Percentiles rank a stretch among this genome's conserved stretches.
phyloP scores from a whole-genome alignment of 2,797 vertebrate species.

The Arremon brunneinucha region DNA sequence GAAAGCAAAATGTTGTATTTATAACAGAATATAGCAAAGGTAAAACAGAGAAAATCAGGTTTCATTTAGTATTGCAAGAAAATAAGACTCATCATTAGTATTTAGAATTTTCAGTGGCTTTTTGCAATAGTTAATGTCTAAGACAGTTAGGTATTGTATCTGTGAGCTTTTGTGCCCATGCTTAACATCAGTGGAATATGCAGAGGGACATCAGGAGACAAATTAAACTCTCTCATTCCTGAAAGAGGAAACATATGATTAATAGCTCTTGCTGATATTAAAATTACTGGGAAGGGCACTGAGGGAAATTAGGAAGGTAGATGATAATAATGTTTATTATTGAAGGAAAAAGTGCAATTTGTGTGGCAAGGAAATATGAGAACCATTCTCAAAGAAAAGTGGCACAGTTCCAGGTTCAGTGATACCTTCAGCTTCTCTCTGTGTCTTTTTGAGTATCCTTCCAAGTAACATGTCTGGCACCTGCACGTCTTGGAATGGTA shows the following conservation, averaged over 20 bases:
- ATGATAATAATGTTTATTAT: not conserved
- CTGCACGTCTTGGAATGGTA: not conserved
- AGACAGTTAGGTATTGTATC: not conserved
- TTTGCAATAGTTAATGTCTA: not conserved
- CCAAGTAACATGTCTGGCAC: not conserved
- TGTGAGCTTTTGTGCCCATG: not conserved
- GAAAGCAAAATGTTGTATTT: not conserved
- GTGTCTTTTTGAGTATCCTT: not conserved
- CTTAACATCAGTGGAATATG: not conserved
- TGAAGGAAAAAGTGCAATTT: not conserved
- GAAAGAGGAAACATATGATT: not conserved
- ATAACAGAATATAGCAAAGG: not conserved
- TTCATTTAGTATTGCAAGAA: not conserved
- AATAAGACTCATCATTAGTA: not conserved
- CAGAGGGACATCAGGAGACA: not conserved
- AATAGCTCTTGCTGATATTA: not conserved
- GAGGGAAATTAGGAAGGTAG: not conserved
- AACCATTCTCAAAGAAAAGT: not conserved
- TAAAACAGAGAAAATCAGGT: fast-evolving
- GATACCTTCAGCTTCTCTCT: not conserved
- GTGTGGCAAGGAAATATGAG: not conserved
- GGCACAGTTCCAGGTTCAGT: not conserved
- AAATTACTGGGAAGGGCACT: not conserved
- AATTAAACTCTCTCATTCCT: not conserved
- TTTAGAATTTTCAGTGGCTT: not conserved